These are phyloP conservation scores for Burhinus bistriatus DNA, from an alignment of 2,113 vertebrate genomes.

Conservation along the genomic window DNA sequence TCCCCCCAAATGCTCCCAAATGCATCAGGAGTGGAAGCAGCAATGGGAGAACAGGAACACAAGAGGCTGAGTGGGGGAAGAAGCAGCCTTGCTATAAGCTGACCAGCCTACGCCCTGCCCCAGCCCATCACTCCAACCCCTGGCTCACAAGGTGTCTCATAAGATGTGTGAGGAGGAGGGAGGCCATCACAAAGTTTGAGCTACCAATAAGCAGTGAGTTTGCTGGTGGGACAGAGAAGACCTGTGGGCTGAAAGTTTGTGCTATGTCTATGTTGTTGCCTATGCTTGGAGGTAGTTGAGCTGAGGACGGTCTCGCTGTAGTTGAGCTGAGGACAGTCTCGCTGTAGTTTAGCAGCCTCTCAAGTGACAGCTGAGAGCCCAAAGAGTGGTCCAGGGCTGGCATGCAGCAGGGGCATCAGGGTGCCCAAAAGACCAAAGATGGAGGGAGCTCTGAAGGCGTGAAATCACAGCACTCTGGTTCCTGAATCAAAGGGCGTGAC, in stretches of 20 bases:
- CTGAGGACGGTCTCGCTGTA: neutral
- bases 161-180: neutral
- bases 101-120: neutral
- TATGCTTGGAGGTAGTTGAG: rapidly evolving
- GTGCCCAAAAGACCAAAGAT: neutral
- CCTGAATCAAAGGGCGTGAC: neutral
- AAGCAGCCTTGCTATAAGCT: neutral
- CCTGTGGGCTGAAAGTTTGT: neutral
- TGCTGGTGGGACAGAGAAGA: neutral
- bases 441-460: neutral
- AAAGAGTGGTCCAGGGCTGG: neutral
- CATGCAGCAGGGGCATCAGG: neutral
- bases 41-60: conserved; percentile 38
- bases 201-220: neutral
- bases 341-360: neutral
- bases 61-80: neutral
- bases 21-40: conserved; percentile 51
- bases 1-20: conserved; percentile 41
- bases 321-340: neutral
- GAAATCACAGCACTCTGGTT: neutral
- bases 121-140: neutral
- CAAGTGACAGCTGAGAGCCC: neutral
- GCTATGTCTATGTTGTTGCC: neutral
- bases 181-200: neutral
- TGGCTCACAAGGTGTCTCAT: neutral